phyloP scores from a whole-genome alignment of 2,797 vertebrate genomes.

The Triplophysa yarkandensis region DNA sequence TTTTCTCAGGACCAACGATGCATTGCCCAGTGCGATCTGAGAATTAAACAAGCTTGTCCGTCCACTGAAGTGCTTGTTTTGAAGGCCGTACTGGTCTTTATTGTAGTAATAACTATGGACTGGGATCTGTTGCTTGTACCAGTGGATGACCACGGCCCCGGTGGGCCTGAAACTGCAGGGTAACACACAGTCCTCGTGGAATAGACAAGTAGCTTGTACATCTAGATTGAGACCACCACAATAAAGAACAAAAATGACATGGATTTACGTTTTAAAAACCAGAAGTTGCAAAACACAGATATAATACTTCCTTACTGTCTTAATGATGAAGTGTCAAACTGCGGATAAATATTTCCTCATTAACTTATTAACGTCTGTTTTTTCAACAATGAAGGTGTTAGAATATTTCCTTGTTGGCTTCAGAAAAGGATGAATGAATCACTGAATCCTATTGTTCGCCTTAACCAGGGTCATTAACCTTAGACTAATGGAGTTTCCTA shows the following conservation, averaged over 20 bases:
- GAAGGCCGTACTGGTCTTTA: constrained; percentile 73
- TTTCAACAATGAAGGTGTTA: not conserved
- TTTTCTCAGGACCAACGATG: constrained; percentile 79
- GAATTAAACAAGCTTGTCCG: constrained; percentile 79
- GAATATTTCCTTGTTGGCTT: not conserved
- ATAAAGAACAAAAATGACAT: not conserved
- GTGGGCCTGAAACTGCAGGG: constrained; percentile 76
- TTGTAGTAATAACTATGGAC: constrained; percentile 81
- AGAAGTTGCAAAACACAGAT: too few relatives aligned
- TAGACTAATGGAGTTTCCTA: constrained; percentile 58
- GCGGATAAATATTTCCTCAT: not conserved
- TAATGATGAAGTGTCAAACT: not conserved
- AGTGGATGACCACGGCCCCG: constrained; percentile 77
- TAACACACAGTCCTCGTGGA: constrained; percentile 78
- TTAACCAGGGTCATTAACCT: constrained; percentile 46
- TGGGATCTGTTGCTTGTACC: constrained; percentile 75
- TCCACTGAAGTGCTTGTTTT: constrained; percentile 75
- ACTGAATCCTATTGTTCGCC: constrained; percentile 32
- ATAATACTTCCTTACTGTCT: not conserved
- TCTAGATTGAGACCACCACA: constrained; percentile 62
- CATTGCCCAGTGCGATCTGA: constrained; percentile 79
- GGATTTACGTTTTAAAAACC: too few relatives aligned
- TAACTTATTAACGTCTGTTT: not conserved
- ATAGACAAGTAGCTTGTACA: constrained; percentile 71
- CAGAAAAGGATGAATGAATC: constrained; percentile 38